Conservation (phyloP, 1,140 invertebrate genomes). For the Acromyrmex echinatior region DNA sequence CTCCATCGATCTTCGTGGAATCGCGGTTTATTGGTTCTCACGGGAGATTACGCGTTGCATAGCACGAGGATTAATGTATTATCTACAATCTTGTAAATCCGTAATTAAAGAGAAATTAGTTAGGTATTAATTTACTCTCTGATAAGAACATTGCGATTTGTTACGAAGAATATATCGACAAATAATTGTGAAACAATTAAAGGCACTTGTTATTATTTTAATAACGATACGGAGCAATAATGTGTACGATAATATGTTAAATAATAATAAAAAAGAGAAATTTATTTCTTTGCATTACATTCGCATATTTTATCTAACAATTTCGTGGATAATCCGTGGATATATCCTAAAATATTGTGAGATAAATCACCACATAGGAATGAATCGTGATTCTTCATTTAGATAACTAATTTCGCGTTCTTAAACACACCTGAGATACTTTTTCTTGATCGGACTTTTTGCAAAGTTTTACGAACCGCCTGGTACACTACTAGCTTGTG, state of each 20-base stretch:
- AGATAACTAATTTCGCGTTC: slow-evolving; percentile 27
- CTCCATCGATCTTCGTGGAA: slow-evolving; percentile 36
- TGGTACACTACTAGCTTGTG: neutral
- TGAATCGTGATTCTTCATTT: slow-evolving; percentile 1
- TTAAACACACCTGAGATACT: slow-evolving; percentile 3
- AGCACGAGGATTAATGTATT: slow-evolving; percentile 8
- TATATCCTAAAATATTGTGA: neutral
- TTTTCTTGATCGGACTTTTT: neutral
- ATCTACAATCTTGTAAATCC: neutral
- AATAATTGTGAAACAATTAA: slow-evolving; percentile 5
- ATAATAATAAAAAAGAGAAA: neutral
- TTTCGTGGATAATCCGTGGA: slow-evolving; percentile 2
- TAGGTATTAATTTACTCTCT: neutral
- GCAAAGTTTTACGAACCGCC: neutral
- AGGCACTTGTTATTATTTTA: neutral
- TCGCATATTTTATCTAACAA: neutral
- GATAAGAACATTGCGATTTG: neutral
- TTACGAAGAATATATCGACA: neutral
- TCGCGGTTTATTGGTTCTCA: slow-evolving; percentile 1
- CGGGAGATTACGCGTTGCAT: neutral
- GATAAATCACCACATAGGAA: slow-evolving; percentile 7
- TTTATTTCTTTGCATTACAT: neutral
- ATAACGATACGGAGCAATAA: neutral
- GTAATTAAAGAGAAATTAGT: slow-evolving; percentile 21
- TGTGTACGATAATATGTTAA: neutral